phyloP scores from a whole-genome alignment of 30 jellyfish, hydroid and myxozoan genomes.

The Turritopsis dohrnii region DNA sequence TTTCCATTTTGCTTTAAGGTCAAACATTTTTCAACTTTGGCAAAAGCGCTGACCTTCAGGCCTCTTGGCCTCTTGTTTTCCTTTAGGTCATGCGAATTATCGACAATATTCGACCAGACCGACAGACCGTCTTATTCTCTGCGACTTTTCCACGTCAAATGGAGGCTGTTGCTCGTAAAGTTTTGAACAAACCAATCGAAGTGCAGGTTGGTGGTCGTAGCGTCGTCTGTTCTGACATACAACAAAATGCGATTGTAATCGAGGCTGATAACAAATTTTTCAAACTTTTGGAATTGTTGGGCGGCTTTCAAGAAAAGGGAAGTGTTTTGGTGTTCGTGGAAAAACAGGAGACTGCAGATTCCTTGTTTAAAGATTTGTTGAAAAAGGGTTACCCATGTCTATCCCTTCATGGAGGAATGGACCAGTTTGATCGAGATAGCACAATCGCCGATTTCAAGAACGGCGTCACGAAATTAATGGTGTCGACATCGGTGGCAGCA shows the following conservation, averaged over 20 bases:
- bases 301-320: slow-evolving; percentile 83
- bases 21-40: no score
- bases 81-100: slow-evolving; percentile 61
- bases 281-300: slow-evolving; percentile 91
- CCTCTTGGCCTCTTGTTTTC: background rate
- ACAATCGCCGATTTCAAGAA: slow-evolving; percentile 93
- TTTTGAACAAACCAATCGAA: slow-evolving; percentile 83
- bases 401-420: slow-evolving; percentile 99
- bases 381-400: slow-evolving; percentile 95
- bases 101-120: slow-evolving; percentile 87
- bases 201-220: slow-evolving; percentile 98
- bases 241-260: slow-evolving; percentile 77
- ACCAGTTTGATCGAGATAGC: slow-evolving; percentile 97
- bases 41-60: no score
- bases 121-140: slow-evolving; percentile 96
- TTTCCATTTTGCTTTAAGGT: no score
- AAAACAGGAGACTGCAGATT: slow-evolving; percentile 96
- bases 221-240: slow-evolving; percentile 89
- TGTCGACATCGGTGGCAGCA: slow-evolving; percentile 99
- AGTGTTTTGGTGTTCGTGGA: slow-evolving; percentile 89
- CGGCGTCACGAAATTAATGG: slow-evolving; percentile 86
- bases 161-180: slow-evolving; percentile 95
- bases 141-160: slow-evolving; percentile 98
- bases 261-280: slow-evolving; percentile 92
- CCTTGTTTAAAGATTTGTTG: slow-evolving; percentile 80